Percentiles rank a stretch among this genome's conserved stretches.
These are phyloP conservation scores for Ondatra zibethicus DNA, from an alignment of 2,113 vertebrate genomes.

Conservation along the genomic window DNA sequence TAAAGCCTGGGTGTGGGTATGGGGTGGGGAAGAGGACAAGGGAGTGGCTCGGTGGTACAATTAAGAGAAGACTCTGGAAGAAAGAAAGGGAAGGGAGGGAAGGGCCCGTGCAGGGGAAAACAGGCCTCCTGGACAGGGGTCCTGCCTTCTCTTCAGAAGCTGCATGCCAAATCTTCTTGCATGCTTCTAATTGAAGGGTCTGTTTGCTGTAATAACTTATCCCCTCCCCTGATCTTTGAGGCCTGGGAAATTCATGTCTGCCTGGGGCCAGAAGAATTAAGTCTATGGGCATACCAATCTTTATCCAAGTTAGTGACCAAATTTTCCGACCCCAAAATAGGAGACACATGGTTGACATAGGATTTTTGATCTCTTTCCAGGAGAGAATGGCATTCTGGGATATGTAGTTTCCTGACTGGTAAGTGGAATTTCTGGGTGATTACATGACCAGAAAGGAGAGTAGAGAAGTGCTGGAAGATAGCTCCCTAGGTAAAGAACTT, in stretches of 20 bases:
- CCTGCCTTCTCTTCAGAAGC: constrained; percentile 63
- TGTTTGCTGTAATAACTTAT: constrained; percentile 47
- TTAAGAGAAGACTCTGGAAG: constrained; percentile 74
- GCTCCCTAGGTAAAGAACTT: neutral
- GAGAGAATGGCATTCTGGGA: constrained; percentile 72
- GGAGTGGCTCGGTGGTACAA: constrained; percentile 74
- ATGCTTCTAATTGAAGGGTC: constrained; percentile 70
- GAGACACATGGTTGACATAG: constrained; percentile 73
- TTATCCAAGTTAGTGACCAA: constrained; percentile 76
- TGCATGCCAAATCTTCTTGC: constrained; percentile 52
- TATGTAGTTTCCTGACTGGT: constrained; percentile 69
- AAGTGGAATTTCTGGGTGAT: constrained; percentile 10
- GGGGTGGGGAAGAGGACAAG: constrained; percentile 74
- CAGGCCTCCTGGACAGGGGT: constrained; percentile 25
- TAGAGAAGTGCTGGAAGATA: neutral
- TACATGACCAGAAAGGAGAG: neutral
- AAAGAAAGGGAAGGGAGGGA: constrained; percentile 60
- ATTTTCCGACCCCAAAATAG: constrained; percentile 78
- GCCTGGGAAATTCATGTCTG: constrained; percentile 67
- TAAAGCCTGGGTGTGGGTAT: constrained; percentile 87
- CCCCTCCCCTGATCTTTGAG: constrained; percentile 9
- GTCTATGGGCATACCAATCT: constrained; percentile 71
- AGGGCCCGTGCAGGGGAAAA: constrained; percentile 30
- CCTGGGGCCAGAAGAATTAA: constrained; percentile 64
- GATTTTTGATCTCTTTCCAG: constrained; percentile 63